These are phyloP conservation scores for Aphelenchoides bicaudatus DNA, from an alignment of 2,888 invertebrate genomes.

Conservation along the genomic window DNA sequence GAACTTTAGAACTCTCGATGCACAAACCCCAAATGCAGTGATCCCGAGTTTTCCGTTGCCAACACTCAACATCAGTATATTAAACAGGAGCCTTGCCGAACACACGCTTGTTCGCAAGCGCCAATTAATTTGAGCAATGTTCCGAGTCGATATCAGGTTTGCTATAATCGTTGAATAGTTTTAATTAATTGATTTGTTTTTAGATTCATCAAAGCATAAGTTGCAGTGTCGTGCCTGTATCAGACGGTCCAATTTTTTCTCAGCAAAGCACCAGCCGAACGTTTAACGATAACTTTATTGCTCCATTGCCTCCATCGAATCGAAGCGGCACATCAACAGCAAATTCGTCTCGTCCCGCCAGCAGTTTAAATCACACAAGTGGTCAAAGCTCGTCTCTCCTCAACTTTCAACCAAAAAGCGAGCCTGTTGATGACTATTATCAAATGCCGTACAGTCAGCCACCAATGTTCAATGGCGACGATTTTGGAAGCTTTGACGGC, in stretches of 20 bases:
- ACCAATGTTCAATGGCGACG: slow-evolving; percentile 9
- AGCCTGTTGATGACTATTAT: slow-evolving; percentile 36
- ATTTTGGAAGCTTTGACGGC: neutral
- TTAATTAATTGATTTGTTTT: slow-evolving; percentile 15
- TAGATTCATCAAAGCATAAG: slow-evolving; percentile 38
- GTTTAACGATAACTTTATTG: slow-evolving; percentile 1
- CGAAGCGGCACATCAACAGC: neutral
- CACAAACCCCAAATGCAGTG: neutral
- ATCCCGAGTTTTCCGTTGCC: neutral
- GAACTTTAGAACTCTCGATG: neutral
- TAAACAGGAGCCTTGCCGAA: slow-evolving; percentile 22
- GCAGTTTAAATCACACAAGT: no score
- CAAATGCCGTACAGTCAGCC: slow-evolving; percentile 19
- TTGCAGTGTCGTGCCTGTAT: slow-evolving; percentile 32
- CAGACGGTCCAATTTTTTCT: slow-evolving; percentile 6
- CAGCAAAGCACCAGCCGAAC: neutral
- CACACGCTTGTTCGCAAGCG: slow-evolving; percentile 19
- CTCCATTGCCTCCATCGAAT: slow-evolving; percentile 4
- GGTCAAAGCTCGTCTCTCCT: neutral
- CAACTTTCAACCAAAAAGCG: slow-evolving; percentile 30
- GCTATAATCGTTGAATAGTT: neutral
- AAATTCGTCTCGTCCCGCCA: neutral
- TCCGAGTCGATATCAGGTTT: slow-evolving; percentile 30
- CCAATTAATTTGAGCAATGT: slow-evolving; percentile 23
- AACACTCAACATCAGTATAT: neutral